Percentiles rank a stretch among this genome's conserved stretches.
These are phyloP conservation scores for Leptopilina clavipes DNA, from an alignment of 1,140 invertebrate species.

Conservation along the genomic window DNA sequence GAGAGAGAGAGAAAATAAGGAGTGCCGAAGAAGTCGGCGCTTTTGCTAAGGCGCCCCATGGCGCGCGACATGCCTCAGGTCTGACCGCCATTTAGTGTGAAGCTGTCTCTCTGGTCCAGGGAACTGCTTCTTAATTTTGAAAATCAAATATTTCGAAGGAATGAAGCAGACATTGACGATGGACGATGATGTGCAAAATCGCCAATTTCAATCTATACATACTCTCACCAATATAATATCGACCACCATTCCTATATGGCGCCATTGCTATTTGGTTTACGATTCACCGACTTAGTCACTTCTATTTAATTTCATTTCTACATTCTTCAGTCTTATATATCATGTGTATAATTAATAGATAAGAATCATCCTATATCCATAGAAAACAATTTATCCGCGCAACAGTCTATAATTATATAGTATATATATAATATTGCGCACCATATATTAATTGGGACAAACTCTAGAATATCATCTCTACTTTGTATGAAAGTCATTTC, in stretches of 20 bases:
- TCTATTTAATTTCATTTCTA: slow-evolving; percentile 33
- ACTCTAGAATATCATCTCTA: neutral
- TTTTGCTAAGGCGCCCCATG: slow-evolving; percentile 54
- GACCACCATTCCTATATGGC: slow-evolving; percentile 25
- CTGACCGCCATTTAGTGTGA: slow-evolving; percentile 56
- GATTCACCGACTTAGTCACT: slow-evolving; percentile 31
- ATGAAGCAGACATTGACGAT: slow-evolving; percentile 45
- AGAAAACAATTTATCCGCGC: slow-evolving; percentile 26
- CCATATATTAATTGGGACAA: slow-evolving; percentile 3
- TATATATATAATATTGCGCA: no score
- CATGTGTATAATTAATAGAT: slow-evolving; percentile 31
- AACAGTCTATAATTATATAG: slow-evolving; percentile 11
- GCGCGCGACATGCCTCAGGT: slow-evolving; percentile 55
- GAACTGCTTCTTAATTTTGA: slow-evolving; percentile 58
- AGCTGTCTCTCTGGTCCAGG: slow-evolving; percentile 52
- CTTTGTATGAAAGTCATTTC: neutral
- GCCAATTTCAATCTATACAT: slow-evolving; percentile 37
- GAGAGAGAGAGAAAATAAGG: slow-evolving; percentile 33
- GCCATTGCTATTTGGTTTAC: slow-evolving; percentile 31
- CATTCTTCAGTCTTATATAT: slow-evolving; percentile 32
- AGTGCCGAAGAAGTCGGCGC: slow-evolving; percentile 47
- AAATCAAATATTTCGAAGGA: slow-evolving; percentile 52
- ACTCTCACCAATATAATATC: neutral
- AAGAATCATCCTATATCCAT: neutral
- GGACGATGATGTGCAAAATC: slow-evolving; percentile 51